These are phyloP conservation scores for Procambarus clarkii DNA, from an alignment of 1,140 invertebrate genomes.

Conservation along the genomic window DNA sequence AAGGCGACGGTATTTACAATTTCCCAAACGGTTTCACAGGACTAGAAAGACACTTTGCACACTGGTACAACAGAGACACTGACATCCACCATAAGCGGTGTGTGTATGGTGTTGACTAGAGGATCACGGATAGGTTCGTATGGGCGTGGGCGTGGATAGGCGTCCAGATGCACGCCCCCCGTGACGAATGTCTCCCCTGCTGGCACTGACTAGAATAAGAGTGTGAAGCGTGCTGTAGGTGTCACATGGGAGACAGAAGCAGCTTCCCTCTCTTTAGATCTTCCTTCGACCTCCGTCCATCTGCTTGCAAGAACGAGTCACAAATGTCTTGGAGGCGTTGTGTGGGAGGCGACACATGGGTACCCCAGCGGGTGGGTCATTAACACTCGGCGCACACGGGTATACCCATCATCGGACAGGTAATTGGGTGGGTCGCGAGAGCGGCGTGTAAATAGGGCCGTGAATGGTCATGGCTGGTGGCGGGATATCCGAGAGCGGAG, in stretches of 20 bases:
- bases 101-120: slow-evolving; percentile 11
- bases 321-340: too few relatives aligned
- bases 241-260: slow-evolving; percentile 48
- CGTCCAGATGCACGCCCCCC: neutral
- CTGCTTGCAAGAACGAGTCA: neutral
- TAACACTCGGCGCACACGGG: neutral
- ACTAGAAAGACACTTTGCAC: neutral
- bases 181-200: neutral
- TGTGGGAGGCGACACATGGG: neutral
- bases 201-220: slow-evolving; percentile 47
- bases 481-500: neutral
- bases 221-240: slow-evolving; percentile 34
- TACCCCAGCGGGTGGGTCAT: neutral
- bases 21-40: neutral
- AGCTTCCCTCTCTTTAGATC: neutral
- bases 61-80: neutral
- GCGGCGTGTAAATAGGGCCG: neutral
- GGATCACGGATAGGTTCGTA: too few relatives aligned
- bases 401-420: slow-evolving; percentile 23
- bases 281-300: neutral
- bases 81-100: neutral
- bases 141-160: neutral
- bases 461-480: slow-evolving; percentile 37
- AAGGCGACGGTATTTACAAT: neutral
- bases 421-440: neutral